Conservation (phyloP, 2,113 vertebrate genomes). For the Seriola aureovittata region DNA sequence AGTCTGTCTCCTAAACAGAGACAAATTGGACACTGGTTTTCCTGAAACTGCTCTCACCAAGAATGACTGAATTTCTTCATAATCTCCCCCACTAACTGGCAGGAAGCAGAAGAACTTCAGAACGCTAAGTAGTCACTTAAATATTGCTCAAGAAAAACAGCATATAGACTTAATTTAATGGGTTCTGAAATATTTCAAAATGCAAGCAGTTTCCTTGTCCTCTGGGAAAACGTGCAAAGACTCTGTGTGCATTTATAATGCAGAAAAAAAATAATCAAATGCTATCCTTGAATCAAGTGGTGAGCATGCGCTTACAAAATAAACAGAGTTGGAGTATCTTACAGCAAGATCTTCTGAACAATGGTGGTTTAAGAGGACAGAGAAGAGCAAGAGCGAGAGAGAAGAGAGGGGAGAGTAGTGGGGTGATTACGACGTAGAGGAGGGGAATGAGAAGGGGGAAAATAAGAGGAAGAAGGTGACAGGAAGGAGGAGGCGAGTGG, state of each 20-base stretch:
- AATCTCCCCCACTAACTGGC: neutral
- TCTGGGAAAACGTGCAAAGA: neutral
- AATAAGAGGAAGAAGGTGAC: neutral
- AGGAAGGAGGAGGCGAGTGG: neutral
- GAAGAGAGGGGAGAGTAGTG: neutral
- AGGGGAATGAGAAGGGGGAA: neutral
- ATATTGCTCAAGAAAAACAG: neutral
- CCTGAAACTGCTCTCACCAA: neutral
- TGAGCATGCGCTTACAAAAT: conserved; percentile 1
- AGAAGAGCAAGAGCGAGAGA: neutral
- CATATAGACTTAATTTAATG: neutral
- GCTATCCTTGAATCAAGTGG: conserved; percentile 27
- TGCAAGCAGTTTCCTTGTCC: neutral
- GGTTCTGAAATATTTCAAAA: too few relatives aligned
- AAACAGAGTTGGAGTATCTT: neutral
- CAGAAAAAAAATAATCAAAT: neutral
- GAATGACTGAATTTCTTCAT: neutral
- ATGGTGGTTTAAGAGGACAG: neutral
- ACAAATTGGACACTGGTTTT: neutral
- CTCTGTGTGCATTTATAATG: neutral
- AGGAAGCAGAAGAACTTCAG: neutral
- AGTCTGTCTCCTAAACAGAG: neutral
- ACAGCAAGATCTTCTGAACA: neutral
- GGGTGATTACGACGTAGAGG: neutral
- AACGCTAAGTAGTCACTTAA: neutral